Conservation (phyloP, 1,140 invertebrate genomes). For the Cotesia typhae region DNA sequence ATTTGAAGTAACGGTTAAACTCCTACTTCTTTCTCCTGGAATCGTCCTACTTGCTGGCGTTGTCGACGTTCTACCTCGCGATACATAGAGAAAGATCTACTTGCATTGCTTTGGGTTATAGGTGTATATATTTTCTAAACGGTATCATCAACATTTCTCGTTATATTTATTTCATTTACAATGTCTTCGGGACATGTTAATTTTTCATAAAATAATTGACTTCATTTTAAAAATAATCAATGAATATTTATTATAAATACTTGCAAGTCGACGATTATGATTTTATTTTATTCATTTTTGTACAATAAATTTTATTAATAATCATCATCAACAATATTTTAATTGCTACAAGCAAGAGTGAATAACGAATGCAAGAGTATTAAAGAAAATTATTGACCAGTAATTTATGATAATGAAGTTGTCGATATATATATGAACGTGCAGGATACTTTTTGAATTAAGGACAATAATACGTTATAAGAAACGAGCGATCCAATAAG, state of each 20-base stretch:
- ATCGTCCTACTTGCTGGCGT: slow-evolving; percentile 37
- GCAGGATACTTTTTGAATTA: slow-evolving; percentile 29
- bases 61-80: neutral
- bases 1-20: slow-evolving; percentile 38
- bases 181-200: neutral
- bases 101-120: neutral
- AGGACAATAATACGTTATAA: slow-evolving; percentile 13
- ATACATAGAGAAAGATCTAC: neutral
- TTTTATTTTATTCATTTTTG: neutral
- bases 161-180: neutral
- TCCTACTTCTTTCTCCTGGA: slow-evolving; percentile 37
- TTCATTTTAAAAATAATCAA: neutral
- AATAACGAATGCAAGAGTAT: no score
- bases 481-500: slow-evolving; percentile 19
- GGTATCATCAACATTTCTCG: slow-evolving; percentile 20
- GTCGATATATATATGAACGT: neutral
- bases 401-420: neutral
- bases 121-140: neutral
- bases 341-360: neutral
- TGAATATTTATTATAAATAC: neutral
- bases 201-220: no score
- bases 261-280: neutral
- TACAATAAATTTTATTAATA: no score
- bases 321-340: neutral
- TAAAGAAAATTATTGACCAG: neutral